These are phyloP conservation scores for Scaptomyza hsui DNA, from an alignment of 1,140 invertebrate species.

Conservation along the genomic window DNA sequence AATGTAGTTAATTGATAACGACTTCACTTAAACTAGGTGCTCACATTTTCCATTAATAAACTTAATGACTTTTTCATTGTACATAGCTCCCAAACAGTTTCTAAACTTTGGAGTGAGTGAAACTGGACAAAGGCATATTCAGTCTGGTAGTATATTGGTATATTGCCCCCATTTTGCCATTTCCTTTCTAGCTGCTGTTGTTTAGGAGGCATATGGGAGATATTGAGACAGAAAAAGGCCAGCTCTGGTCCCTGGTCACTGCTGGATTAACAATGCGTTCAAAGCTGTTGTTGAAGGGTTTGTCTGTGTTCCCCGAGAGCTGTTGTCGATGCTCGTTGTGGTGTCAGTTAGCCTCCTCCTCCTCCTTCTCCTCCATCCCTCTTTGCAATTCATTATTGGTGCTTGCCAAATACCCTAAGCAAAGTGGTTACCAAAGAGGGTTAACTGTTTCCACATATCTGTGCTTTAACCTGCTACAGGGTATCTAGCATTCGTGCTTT, in stretches of 20 bases:
- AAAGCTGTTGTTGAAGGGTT: constrained; percentile 22
- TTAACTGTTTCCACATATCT: background rate
- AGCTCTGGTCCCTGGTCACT: constrained; percentile 31
- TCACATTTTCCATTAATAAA: too few species aligned
- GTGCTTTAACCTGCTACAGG: background rate
- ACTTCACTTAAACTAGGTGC: too few species aligned
- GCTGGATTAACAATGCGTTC: constrained; percentile 49
- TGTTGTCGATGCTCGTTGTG: background rate
- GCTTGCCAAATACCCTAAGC: constrained; percentile 2
- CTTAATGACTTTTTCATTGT: too few species aligned
- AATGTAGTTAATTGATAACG: too few species aligned
- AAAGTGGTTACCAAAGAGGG: background rate
- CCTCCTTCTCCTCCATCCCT: too few species aligned
- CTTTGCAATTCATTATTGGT: constrained; percentile 40
- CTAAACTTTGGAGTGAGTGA: background rate
- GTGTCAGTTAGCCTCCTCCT: constrained; percentile 21
- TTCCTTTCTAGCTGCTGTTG: background rate
- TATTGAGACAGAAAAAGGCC: constrained; percentile 10
- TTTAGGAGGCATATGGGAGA: constrained; percentile 30
- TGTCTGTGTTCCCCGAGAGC: background rate
- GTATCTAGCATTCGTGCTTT: background rate
- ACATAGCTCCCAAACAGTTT: too few species aligned
- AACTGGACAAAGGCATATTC: background rate
- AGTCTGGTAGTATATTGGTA: background rate
- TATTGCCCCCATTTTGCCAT: background rate